Base-by-base conservation (phyloP, 2,113 vertebrate genomes). In the Elephas maximus region DNA sequence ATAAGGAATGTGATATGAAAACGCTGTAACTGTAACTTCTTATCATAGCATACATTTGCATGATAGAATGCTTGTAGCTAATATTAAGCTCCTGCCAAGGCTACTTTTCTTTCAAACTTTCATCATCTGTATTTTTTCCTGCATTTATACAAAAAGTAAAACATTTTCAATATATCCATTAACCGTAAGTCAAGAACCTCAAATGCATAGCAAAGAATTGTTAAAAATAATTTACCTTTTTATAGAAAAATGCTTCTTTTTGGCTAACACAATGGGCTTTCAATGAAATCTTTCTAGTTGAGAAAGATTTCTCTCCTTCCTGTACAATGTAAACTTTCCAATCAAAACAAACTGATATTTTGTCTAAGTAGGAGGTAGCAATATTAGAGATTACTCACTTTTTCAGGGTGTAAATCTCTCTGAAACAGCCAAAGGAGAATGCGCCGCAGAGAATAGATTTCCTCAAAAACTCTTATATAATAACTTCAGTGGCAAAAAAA, bases 41-140 rank as follows among this genome's bases (percentile, higher is more conserved):
- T 37, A 37, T 37, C 37, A 37, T 37, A 37, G 37, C 37, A 37
- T 37, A 37, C 37, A 37, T 37, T 37, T 37, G 37, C 37, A 37
- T 37, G 8, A 1, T 12, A 41, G 23, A 37, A 3, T 80, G n/a
- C 12, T 80, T 51, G 67, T 15, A 94, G 28, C 33, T 94, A 92
- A 88, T 65, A 15, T 37, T 65, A 74, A 84, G 8, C 12, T 87
- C 80, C 44, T 74, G 7, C 9, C 45, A 45, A 60, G 33, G 37
- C n/a, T 90, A 24, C 9, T 67, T 23, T 87, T 67, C 3, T 83
- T 90, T 91, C 14, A 93, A 67, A 81, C 37, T 88, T 83, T 93
- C 84, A 78, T 77, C 8, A n/a, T 30, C 1, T 33, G 3, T 60
- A 24, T 45, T 71, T 51, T 48, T 62, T 45, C 18, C 67, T 83